Conservation (phyloP, 35 echinoderm and acorn worm species). For the Antedon bifida region DNA sequence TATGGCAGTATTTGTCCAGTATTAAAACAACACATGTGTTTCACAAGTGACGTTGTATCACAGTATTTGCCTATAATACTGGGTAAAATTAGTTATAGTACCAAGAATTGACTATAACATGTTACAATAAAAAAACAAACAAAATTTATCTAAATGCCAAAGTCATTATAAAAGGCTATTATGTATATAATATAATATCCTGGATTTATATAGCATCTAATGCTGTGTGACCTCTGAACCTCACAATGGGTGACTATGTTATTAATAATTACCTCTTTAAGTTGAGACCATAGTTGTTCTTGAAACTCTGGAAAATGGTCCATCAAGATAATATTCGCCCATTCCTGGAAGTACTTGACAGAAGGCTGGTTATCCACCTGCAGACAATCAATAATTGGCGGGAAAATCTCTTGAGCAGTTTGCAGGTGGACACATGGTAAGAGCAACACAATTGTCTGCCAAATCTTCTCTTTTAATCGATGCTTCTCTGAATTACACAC, state of each 20-base stretch:
- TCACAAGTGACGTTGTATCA: no score
- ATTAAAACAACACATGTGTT: no score
- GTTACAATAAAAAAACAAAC: no score
- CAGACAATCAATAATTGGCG: neutral
- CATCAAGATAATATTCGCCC: neutral
- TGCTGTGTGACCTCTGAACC: no score
- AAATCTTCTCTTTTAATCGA: slow-evolving; percentile 1
- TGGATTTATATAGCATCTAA: no score
- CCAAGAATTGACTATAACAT: no score
- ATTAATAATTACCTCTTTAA: neutral
- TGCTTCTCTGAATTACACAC: neutral
- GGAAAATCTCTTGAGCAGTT: neutral
- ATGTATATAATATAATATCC: no score
- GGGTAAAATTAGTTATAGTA: no score
- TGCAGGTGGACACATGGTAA: neutral
- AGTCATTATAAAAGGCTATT: no score
- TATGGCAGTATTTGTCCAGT: no score
- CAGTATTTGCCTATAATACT: no score
- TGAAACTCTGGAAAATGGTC: neutral
- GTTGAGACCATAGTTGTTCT: neutral
- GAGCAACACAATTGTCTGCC: slow-evolving; percentile 3
- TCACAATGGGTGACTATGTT: neutral
- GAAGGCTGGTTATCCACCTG: neutral
- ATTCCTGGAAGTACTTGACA: neutral
- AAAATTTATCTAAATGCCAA: no score